A percentile compares a stretch with the other conserved stretches of the same genome.
Evolutionary conservation across 2,113 vertebrate species (phyloP).

Genomic region (Pygoscelis antarcticus): DNA sequence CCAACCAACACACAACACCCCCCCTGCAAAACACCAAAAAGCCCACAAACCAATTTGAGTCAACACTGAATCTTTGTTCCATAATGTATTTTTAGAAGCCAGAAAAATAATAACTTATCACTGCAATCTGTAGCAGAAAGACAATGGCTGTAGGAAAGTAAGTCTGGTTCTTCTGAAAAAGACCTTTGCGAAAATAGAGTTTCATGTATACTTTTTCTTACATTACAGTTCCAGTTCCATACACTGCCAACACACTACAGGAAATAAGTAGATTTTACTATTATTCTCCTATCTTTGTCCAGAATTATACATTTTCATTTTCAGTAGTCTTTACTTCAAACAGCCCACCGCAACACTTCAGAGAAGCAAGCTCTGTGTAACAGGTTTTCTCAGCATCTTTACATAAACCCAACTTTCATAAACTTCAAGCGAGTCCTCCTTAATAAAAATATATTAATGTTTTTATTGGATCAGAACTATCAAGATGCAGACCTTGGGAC

Average conservation of each 20-base stretch:
- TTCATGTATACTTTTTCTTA: background rate
- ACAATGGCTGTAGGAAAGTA: background rate
- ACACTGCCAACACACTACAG: background rate
- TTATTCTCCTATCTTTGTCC: background rate
- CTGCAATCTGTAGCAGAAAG: background rate
- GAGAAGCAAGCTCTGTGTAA: background rate
- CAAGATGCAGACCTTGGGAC: background rate
- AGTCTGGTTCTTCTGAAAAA: background rate
- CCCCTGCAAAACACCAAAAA: background rate
- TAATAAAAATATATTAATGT: background rate
- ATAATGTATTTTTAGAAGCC: background rate
- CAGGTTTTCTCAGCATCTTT: slow-evolving; percentile 11
- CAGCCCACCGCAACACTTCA: background rate
- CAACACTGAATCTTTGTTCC: background rate
- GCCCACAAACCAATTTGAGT: background rate
- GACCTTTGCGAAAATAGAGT: background rate
- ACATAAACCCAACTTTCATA: slow-evolving; percentile 8
- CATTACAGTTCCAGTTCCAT: background rate
- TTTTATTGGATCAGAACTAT: background rate
- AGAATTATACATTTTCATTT: background rate
- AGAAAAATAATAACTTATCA: background rate
- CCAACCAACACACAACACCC: background rate
- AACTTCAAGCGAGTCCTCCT: background rate
- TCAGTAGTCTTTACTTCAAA: slow-evolving; percentile 10
- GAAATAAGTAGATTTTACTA: slow-evolving; percentile 19